Evolutionary conservation across 2,888 invertebrate genomes (phyloP), one percentile per base, ranked within the genome.

Genomic region (Drosophila demipolita): DNA sequence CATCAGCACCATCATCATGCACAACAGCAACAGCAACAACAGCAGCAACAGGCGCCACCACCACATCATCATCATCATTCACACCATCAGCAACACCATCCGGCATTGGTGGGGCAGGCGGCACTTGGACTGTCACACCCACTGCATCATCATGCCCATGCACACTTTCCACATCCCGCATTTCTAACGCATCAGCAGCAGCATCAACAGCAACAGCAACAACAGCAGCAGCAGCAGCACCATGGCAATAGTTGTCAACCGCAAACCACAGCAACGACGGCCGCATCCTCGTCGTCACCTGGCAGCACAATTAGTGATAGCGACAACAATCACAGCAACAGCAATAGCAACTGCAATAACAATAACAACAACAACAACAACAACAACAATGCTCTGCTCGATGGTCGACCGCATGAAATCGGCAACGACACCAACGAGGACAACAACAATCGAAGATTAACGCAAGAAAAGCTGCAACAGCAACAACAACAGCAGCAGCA

Each of bases 291-390:
- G 86, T 92, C 93, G 87, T 93, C 93, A 91, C 92, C 93, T 91
- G 93, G 93, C 86, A 93, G 93, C 90, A 91, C 92, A 91, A 93
- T 93, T 91, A 93, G 92, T 91, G 93, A 93, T 91, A 93, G 92
- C 90, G 93, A 93, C 91, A 93, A 93, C 93, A 92, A 92, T 88
- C 90, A 91, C 77, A 90, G 72, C 80, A 82, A 72, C 79, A 83
- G 79, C 79, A 78, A 75, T 74, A 86, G 75, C 75, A 90, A 74
- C 77, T 80, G 80, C 74, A 88, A 72, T 73, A 89, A 75, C 74
- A 87, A 80, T 77, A 86, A 73, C 68, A 87, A 71, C 82, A 84
- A 26, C 45, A 45, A 45, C 45, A 45, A 2, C 26, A 26, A 76
- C 81, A 88, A 75, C 75, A 82, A 68, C 82, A 83, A 63, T 63